These are phyloP conservation scores for Saturnia japonica DNA, from an alignment of 2,888 invertebrate species.

Conservation along the genomic window DNA sequence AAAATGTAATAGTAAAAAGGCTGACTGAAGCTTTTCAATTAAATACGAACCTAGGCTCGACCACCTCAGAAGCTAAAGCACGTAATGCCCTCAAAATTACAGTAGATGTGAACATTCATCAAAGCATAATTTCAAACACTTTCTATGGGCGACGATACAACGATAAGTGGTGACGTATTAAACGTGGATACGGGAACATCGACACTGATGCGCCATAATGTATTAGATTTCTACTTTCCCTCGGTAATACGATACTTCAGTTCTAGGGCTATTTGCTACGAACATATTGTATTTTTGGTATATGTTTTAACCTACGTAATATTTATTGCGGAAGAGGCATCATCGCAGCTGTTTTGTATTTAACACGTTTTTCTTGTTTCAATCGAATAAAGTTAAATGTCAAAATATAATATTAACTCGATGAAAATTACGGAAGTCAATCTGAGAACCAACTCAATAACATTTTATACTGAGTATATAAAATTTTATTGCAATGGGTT, in stretches of 20 bases:
- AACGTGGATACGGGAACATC: constrained; percentile 33
- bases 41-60: not conserved
- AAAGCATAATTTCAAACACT: constrained; percentile 6
- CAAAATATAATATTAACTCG: not conserved
- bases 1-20: too few relatives aligned
- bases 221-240: constrained; percentile 59
- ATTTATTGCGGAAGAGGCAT: not conserved
- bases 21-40: too few relatives aligned
- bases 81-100: constrained; percentile 7
- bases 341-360: not conserved
- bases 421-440: not conserved
- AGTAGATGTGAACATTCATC: not conserved
- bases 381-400: not conserved
- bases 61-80: not conserved
- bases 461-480: not conserved
- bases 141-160: constrained; percentile 1
- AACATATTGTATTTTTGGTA: constrained; percentile 21
- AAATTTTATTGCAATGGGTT: too few relatives aligned
- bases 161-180: constrained; percentile 30
- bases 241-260: constrained; percentile 39
- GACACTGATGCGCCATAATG: constrained; percentile 37
- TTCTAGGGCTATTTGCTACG: constrained; percentile 25
- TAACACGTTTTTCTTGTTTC: not conserved
- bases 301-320: not conserved
- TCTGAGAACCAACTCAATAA: not conserved